Percentiles rank a stretch among this genome's conserved stretches.
Evolutionary conservation across 2,888 invertebrate genomes (phyloP).

Genomic region (Eupithecia subfuscata): DNA sequence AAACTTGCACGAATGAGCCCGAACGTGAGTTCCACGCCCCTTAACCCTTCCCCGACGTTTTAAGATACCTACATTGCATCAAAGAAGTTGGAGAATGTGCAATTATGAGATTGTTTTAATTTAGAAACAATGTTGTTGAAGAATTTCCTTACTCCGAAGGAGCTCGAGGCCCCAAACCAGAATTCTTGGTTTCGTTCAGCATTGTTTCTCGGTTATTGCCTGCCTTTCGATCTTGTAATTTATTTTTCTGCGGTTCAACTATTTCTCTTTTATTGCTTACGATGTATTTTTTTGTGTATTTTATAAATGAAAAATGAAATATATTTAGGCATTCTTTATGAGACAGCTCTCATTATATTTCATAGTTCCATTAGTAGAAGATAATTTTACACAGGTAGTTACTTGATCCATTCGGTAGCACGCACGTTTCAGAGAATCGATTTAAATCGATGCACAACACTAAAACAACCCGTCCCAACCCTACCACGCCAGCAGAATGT

Average conservation of each 20-base stretch:
- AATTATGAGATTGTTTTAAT: conserved; percentile 84
- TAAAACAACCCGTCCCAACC: too few relatives aligned
- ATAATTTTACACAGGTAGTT: too few relatives aligned
- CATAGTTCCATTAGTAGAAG: too few relatives aligned
- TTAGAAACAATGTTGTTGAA: conserved; percentile 82
- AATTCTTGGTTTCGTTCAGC: conserved; percentile 79
- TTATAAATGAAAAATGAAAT: conserved; percentile 19
- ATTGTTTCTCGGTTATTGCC: conserved; percentile 78
- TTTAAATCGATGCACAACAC: too few relatives aligned
- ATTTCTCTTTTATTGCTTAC: conserved; percentile 31
- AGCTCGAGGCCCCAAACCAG: conserved; percentile 75
- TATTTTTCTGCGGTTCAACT: conserved; percentile 56
- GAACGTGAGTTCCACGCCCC: conserved; percentile 48
- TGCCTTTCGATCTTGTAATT: conserved; percentile 62
- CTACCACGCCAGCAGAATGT: too few relatives aligned
- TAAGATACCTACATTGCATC: conserved; percentile 75
- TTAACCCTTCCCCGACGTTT: conserved; percentile 44
- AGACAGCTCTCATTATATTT: not conserved
- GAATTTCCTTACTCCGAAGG: conserved; percentile 78
- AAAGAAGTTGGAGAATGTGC: conserved; percentile 82
- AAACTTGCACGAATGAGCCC: conserved; percentile 69
- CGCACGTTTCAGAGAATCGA: too few relatives aligned
- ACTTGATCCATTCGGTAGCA: too few relatives aligned
- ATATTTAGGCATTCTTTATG: conserved; percentile 10
- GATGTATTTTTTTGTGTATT: conserved; percentile 9